A percentile compares a stretch with the other conserved stretches of the same genome.
Conservation (phyloP, 2,888 invertebrate species). For the Tipula helvola region DNA sequence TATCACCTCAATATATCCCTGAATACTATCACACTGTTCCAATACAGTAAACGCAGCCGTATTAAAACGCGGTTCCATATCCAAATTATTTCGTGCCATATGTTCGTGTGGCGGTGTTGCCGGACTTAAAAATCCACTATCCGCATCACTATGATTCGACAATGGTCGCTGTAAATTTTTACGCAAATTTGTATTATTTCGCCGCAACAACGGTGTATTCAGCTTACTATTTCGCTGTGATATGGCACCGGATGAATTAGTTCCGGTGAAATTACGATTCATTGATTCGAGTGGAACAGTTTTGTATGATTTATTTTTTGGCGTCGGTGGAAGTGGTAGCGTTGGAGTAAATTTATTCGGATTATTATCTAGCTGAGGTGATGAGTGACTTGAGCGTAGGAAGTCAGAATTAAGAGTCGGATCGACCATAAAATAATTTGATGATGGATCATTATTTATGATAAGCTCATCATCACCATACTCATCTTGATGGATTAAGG, state of each 20-base stretch:
- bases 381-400: not conserved
- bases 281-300: not conserved
- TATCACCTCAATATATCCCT: conserved; percentile 34
- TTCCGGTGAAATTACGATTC: not conserved
- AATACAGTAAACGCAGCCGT: conserved; percentile 31
- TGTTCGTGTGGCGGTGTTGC: conserved; percentile 37
- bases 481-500: conserved; percentile 13
- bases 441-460: not conserved
- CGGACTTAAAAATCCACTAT: conserved; percentile 50
- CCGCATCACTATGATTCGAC: conserved; percentile 44
- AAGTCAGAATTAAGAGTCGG: not conserved
- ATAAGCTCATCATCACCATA: not conserved
- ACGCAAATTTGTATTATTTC: conserved; percentile 14
- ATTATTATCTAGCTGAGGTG: not conserved
- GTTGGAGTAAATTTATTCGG: conserved; percentile 16
- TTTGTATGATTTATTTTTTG: not conserved
- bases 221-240: not conserved
- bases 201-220: conserved; percentile 27
- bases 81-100: not conserved
- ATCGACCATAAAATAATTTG: conserved; percentile 33
- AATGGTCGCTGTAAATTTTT: conserved; percentile 24
- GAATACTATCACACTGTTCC: conserved; percentile 35
- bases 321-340: conserved; percentile 22
- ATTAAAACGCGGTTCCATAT: conserved; percentile 19
- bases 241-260: not conserved